These are phyloP conservation scores for Drosophila sechellia DNA, from an alignment of 1,140 invertebrate genomes.

Conservation along the genomic window DNA sequence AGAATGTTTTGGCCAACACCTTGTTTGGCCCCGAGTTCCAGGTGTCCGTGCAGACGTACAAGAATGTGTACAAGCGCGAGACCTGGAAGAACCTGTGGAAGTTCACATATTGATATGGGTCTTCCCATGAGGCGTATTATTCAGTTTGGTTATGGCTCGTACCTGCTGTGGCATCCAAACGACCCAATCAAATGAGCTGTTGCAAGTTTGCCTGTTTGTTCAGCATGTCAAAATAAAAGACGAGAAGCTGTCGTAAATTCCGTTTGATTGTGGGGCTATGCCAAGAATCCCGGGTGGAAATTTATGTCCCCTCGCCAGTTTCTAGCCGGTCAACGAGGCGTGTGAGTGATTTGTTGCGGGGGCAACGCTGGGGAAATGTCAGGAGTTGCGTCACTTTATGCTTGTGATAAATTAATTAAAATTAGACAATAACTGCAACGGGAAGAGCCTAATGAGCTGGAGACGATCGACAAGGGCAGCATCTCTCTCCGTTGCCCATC, in stretches of 20 bases:
- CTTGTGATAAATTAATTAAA: slow-evolving; percentile 83
- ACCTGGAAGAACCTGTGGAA: slow-evolving; percentile 52
- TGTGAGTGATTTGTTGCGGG: slow-evolving; percentile 73
- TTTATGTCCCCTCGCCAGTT: slow-evolving; percentile 51
- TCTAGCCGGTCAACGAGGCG: slow-evolving; percentile 63
- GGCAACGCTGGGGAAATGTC: slow-evolving; percentile 14
- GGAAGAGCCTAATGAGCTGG: slow-evolving; percentile 70
- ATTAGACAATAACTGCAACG: slow-evolving; percentile 78
- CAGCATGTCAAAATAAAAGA: slow-evolving; percentile 67
- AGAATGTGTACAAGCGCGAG: slow-evolving; percentile 49
- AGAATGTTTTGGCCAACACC: slow-evolving; percentile 52
- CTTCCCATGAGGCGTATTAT: not conserved
- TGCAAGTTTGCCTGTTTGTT: slow-evolving; percentile 60
- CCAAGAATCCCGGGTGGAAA: slow-evolving; percentile 67
- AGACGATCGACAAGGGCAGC: slow-evolving; percentile 69
- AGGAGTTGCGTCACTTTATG: slow-evolving; percentile 75
- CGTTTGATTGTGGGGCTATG: slow-evolving; percentile 70
- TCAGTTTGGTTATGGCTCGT: slow-evolving; percentile 4
- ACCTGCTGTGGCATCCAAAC: slow-evolving; percentile 57
- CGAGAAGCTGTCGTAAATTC: slow-evolving; percentile 69
- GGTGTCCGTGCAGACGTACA: slow-evolving; percentile 62
- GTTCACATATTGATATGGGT: slow-evolving; percentile 26
- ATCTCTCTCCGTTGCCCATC: slow-evolving; percentile 13
- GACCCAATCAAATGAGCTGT: slow-evolving; percentile 69
- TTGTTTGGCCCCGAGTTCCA: slow-evolving; percentile 60